Evolutionary conservation across 2,888 invertebrate species (phyloP).

Genomic region (Nymphalis polychloros): DNA sequence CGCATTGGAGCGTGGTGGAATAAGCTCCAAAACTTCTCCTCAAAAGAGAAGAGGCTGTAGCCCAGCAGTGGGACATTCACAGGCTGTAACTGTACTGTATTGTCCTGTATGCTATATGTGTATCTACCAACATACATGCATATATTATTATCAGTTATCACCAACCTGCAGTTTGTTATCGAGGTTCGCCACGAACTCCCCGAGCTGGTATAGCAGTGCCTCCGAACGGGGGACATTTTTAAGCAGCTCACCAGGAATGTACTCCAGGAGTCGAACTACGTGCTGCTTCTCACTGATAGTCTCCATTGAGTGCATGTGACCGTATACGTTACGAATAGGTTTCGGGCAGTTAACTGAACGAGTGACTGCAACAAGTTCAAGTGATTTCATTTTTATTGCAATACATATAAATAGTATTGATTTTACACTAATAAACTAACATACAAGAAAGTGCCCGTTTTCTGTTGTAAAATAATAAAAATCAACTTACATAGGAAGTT

Average conservation of each 20-base stretch:
- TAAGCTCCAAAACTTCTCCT: too few species aligned
- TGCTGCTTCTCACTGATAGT: constrained; percentile 79
- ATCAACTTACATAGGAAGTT: constrained; percentile 84
- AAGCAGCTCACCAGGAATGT: constrained; percentile 87
- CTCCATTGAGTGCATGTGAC: constrained; percentile 83
- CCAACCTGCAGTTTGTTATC: constrained; percentile 85
- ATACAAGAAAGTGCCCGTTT: neutral
- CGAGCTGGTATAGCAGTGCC: constrained; percentile 86
- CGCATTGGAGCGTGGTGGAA: too few species aligned
- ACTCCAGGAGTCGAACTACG: constrained; percentile 89
- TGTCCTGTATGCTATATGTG: too few species aligned
- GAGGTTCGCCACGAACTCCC: constrained; percentile 86
- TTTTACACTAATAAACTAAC: neutral
- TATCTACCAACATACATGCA: too few species aligned
- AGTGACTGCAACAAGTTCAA: constrained; percentile 64
- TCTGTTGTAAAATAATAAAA: neutral
- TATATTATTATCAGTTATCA: neutral
- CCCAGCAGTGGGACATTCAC: too few species aligned
- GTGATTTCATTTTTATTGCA: too few species aligned
- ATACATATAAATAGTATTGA: neutral
- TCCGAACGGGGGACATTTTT: constrained; percentile 82
- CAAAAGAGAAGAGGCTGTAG: too few species aligned
- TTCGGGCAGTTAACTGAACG: constrained; percentile 85
- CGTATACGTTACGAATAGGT: constrained; percentile 86
- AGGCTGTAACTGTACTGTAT: too few species aligned